phyloP scores from a whole-genome alignment of 2,888 invertebrate species.

The Pyrgus malvae region DNA sequence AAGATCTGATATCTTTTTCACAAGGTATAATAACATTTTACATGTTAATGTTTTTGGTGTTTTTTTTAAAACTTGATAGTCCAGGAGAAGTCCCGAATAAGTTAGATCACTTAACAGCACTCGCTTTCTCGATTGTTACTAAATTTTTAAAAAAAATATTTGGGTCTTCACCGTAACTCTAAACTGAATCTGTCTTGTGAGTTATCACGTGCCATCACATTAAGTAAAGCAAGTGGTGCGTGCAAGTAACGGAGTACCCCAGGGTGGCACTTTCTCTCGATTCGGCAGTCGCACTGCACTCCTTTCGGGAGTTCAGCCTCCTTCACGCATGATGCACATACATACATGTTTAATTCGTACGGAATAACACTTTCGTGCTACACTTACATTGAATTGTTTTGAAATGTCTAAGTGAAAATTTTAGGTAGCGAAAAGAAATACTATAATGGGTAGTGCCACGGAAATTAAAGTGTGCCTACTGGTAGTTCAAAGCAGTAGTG shows the following conservation, averaged over 20 bases:
- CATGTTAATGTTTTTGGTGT: too few species aligned
- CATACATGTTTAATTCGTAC: slow-evolving; percentile 39
- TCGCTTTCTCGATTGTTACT: background rate
- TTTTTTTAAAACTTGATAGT: too few species aligned
- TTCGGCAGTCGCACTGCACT: slow-evolving; percentile 50
- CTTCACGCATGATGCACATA: slow-evolving; percentile 41
- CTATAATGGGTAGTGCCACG: too few species aligned
- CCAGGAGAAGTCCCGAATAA: too few species aligned
- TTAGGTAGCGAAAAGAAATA: background rate
- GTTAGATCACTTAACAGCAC: too few species aligned
- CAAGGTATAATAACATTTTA: too few species aligned
- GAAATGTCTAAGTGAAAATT: background rate
- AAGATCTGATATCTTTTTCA: too few species aligned
- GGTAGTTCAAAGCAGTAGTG: too few species aligned
- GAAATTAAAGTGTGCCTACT: too few species aligned
- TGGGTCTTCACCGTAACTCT: too few species aligned
- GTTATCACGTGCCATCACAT: slow-evolving; percentile 9
- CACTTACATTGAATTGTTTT: background rate
- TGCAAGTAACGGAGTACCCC: slow-evolving; percentile 38
- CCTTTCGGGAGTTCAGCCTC: slow-evolving; percentile 49
- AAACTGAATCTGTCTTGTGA: background rate
- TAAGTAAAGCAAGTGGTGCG: slow-evolving; percentile 11
- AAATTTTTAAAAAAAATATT: background rate
- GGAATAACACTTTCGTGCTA: slow-evolving; percentile 41
- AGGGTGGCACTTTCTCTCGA: slow-evolving; percentile 70